phyloP scores from a whole-genome alignment of 2,797 vertebrate genomes.

The Carduelis carduelis region DNA sequence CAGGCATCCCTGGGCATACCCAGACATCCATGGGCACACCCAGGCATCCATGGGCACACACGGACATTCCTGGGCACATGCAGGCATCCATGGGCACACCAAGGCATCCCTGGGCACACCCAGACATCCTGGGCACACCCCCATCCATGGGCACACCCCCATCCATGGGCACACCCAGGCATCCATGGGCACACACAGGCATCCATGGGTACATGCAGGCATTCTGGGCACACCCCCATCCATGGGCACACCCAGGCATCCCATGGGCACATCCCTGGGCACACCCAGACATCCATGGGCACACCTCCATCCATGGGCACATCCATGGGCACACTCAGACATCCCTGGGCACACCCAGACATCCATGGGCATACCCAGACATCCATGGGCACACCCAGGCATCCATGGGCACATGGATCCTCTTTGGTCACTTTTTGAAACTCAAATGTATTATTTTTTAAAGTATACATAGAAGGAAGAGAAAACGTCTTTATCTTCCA shows the following conservation, averaged over 20 bases:
- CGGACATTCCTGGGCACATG: too few species aligned
- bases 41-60: neutral
- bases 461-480: neutral
- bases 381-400: fast-evolving
- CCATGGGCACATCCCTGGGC: neutral
- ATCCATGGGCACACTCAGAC: neutral
- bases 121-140: too few species aligned
- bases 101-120: fast-evolving
- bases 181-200: fast-evolving
- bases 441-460: neutral
- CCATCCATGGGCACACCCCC: too few species aligned
- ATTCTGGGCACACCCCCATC: fast-evolving
- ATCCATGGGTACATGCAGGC: neutral
- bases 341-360: neutral
- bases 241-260: neutral
- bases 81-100: neutral
- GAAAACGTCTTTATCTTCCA: neutral
- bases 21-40: too few species aligned
- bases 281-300: too few species aligned
- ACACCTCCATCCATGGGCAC: too few species aligned
- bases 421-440: neutral
- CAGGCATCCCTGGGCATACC: fast-evolving
- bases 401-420: neutral
- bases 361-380: neutral
- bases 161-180: fast-evolving